Percentiles rank a stretch among this genome's conserved stretches.
Evolutionary conservation across 2,113 vertebrate genomes (phyloP).

Genomic region (Dendropsophus ebraccatus): DNA sequence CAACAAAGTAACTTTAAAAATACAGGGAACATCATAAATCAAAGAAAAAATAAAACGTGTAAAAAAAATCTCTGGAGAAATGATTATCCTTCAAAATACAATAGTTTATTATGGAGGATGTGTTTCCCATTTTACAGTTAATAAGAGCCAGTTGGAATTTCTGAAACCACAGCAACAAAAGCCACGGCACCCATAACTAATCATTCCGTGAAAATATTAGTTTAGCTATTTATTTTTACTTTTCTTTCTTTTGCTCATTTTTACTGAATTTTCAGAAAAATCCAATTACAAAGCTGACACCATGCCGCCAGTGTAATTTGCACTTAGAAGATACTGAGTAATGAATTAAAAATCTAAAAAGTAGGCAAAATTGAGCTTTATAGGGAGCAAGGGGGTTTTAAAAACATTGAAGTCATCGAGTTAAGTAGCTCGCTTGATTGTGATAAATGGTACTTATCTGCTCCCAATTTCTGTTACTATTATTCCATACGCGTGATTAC

Average conservation of each 20-base stretch:
- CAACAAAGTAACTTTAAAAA: not conserved
- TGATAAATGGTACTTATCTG: constrained; percentile 56
- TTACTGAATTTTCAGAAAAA: constrained; percentile 19
- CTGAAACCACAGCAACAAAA: not conserved
- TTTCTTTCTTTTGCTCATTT: not conserved
- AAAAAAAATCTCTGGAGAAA: not conserved
- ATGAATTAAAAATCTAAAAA: constrained; percentile 47
- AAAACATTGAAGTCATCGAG: constrained; percentile 56
- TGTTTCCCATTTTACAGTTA: not conserved
- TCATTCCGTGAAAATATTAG: constrained; percentile 17
- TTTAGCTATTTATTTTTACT: not conserved
- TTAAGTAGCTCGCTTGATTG: constrained; percentile 52
- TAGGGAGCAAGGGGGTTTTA: constrained; percentile 42
- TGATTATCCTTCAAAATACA: not conserved
- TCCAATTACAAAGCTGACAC: constrained; percentile 22
- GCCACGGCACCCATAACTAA: not conserved
- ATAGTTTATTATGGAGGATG: not conserved
- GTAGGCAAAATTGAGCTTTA: constrained; percentile 43
- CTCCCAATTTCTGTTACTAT: constrained; percentile 54
- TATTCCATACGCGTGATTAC: constrained; percentile 54
- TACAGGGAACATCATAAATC: not conserved
- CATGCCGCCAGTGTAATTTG: constrained; percentile 36
- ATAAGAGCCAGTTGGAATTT: not conserved
- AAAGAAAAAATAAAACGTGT: not conserved
- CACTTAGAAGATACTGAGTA: constrained; percentile 38